These are phyloP conservation scores for pig (Sus scrofa) DNA, from an alignment of 2,113 vertebrate species.

Conservation along the genomic window DNA sequence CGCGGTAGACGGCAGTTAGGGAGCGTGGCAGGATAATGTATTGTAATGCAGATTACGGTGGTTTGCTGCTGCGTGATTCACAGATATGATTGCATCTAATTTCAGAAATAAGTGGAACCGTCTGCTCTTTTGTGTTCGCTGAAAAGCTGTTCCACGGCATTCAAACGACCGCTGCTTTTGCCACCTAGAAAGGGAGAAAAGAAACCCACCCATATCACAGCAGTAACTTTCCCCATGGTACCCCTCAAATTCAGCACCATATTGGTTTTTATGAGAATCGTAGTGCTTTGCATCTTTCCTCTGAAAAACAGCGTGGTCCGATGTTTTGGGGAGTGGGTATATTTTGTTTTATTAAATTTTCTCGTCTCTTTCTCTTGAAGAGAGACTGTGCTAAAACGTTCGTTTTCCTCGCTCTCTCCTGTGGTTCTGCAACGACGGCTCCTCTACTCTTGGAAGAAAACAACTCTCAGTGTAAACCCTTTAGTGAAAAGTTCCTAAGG, in stretches of 20 bases:
- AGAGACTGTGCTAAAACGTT: not conserved
- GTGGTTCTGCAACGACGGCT: slow-evolving; percentile 28
- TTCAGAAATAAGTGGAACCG: slow-evolving; percentile 85
- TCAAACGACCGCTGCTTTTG: slow-evolving; percentile 81
- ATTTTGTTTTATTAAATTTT: slow-evolving; percentile 71
- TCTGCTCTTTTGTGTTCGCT: slow-evolving; percentile 85
- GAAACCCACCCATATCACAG: slow-evolving; percentile 65
- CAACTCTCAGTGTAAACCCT: not conserved
- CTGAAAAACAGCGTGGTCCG: not conserved
- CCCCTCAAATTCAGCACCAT: slow-evolving; percentile 39
- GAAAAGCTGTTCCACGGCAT: slow-evolving; percentile 76
- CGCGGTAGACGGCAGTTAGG: slow-evolving; percentile 73
- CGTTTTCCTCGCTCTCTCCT: not conserved
- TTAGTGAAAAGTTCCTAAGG: not conserved
- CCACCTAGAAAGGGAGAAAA: slow-evolving; percentile 72
- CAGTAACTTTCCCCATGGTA: slow-evolving; percentile 58
- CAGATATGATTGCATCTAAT: slow-evolving; percentile 87
- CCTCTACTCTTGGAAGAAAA: not conserved
- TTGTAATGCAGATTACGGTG: slow-evolving; percentile 84
- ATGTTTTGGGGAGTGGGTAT: slow-evolving; percentile 23
- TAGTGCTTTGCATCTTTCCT: slow-evolving; percentile 40
- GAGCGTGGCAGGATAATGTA: slow-evolving; percentile 73
- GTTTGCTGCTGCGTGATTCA: slow-evolving; percentile 84
- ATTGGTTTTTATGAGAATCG: slow-evolving; percentile 51
- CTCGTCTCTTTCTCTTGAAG: not conserved